These are phyloP conservation scores for Megaustenia siamemsis DNA, from an alignment of 2,888 invertebrate species.

Conservation along the genomic window DNA sequence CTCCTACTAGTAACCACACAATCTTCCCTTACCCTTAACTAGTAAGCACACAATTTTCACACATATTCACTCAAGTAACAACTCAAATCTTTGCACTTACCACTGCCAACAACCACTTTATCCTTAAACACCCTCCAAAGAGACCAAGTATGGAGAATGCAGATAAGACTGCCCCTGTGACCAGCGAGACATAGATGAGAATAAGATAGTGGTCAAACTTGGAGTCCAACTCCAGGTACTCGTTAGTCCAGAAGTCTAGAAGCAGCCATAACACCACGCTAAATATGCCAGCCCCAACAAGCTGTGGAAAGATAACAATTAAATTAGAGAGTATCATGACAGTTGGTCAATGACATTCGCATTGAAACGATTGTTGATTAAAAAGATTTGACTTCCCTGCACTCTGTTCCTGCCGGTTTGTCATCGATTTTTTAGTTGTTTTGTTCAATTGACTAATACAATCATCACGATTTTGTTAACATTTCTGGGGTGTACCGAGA, in stretches of 20 bases:
- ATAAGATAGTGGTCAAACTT: slow-evolving; percentile 66
- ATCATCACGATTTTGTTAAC: neutral
- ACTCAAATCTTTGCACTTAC: slow-evolving; percentile 58
- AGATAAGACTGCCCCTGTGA: slow-evolving; percentile 65
- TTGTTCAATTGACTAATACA: neutral
- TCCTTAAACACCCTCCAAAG: slow-evolving; percentile 66
- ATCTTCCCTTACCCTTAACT: neutral
- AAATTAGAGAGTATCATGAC: neutral
- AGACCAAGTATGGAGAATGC: slow-evolving; percentile 71
- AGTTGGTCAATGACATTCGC: neutral
- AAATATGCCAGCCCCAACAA: slow-evolving; percentile 70
- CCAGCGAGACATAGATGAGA: slow-evolving; percentile 69
- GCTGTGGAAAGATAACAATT: slow-evolving; percentile 56
- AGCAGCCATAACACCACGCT: slow-evolving; percentile 71
- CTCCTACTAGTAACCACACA: too few relatives aligned
- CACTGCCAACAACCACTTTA: slow-evolving; percentile 66
- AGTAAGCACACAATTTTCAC: too few relatives aligned
- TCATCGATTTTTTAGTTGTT: too few relatives aligned
- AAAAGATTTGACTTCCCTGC: neutral
- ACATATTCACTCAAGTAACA: neutral
- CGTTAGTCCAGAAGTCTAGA: slow-evolving; percentile 72
- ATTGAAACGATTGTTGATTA: neutral
- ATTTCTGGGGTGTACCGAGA: neutral
- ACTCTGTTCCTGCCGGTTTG: neutral
- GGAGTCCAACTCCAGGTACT: slow-evolving; percentile 66